Conservation (phyloP, 2,797 vertebrate species). For the Hippopotamyrus pictus region DNA sequence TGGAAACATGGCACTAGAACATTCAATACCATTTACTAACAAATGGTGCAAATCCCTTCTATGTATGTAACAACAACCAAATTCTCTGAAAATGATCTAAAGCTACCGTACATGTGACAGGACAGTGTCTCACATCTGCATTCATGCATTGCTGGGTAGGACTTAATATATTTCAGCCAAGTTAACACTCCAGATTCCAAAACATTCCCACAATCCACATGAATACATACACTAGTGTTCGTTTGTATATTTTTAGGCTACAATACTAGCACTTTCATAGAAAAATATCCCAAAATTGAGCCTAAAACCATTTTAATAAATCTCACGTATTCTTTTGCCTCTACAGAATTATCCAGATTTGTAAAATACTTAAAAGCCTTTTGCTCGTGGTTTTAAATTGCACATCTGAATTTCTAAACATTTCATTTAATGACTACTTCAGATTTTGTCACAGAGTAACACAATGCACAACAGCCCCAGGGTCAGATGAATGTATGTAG, state of each 20-base stretch:
- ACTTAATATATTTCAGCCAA: constrained; percentile 5
- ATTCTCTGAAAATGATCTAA: constrained; percentile 46
- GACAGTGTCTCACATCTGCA: constrained; percentile 19
- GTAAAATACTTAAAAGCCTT: neutral
- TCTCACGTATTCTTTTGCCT: neutral
- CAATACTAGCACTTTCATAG: neutral
- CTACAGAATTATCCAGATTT: neutral
- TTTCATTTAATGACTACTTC: neutral
- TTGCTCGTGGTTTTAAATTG: neutral
- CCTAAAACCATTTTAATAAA: neutral
- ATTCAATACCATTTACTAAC: constrained; percentile 57
- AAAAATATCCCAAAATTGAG: constrained; percentile 13
- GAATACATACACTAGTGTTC: constrained; percentile 4
- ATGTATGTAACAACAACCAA: constrained; percentile 48
- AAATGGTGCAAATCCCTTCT: constrained; percentile 43
- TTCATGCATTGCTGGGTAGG: constrained; percentile 24
- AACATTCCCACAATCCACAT: constrained; percentile 10
- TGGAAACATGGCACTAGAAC: constrained; percentile 54
- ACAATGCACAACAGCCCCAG: neutral
- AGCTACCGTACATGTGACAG: constrained; percentile 27
- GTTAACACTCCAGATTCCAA: neutral
- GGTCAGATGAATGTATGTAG: neutral
- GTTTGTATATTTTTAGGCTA: constrained; percentile 4
- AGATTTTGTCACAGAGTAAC: constrained; percentile 1
- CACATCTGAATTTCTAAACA: neutral